Evolutionary conservation across 2,113 vertebrate species (phyloP).

Genomic region (Sander vitreus): DNA sequence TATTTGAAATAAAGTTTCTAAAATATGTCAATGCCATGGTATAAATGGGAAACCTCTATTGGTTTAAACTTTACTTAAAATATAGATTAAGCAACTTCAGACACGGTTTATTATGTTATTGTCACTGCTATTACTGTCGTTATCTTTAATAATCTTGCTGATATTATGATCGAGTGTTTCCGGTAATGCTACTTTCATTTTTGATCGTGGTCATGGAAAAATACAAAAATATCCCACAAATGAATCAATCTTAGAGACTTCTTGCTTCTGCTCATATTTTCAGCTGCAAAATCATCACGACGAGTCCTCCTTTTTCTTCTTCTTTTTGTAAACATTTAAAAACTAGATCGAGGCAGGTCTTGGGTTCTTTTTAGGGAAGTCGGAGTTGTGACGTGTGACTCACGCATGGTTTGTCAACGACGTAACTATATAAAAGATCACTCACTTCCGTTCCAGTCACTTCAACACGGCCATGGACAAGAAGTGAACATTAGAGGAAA

Average conservation of each 20-base stretch:
- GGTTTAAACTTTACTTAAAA: neutral
- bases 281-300: neutral
- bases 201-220: slow-evolving; percentile 20
- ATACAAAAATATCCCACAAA: neutral
- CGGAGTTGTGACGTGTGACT: too few relatives aligned
- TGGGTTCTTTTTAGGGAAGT: too few relatives aligned
- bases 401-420: too few relatives aligned
- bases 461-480: neutral
- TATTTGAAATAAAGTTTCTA: neutral
- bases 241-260: neutral
- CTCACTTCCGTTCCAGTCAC: neutral
- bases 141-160: neutral
- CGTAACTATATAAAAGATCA: too few relatives aligned
- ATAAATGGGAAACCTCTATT: neutral
- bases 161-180: neutral
- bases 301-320: neutral
- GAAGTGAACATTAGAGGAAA: accelerated
- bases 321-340: neutral
- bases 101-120: too few relatives aligned
- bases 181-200: too few relatives aligned
- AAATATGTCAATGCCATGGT: neutral
- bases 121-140: neutral
- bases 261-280: neutral
- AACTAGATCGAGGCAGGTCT: too few relatives aligned
- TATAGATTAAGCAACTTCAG: neutral